Percentiles rank a stretch among this genome's conserved stretches.
These are phyloP conservation scores for Mugil cephalus DNA, from an alignment of 2,113 vertebrate genomes.

Conservation along the genomic window DNA sequence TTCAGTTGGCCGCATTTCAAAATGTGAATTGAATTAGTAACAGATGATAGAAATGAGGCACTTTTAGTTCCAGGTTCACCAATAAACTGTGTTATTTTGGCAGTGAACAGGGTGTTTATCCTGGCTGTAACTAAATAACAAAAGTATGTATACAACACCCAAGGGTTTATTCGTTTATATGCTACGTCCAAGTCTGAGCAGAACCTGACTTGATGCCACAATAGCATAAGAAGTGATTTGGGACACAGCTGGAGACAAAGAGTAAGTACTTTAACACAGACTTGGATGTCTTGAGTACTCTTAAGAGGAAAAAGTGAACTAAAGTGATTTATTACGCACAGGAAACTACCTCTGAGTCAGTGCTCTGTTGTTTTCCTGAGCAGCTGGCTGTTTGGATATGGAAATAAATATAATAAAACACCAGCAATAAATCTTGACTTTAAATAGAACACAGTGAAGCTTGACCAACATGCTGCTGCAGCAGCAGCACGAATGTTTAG, in stretches of 20 bases:
- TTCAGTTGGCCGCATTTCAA: background rate
- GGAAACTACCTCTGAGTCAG: conserved; percentile 40
- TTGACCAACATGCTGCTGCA: background rate
- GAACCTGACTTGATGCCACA: conserved; percentile 51
- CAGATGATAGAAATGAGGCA: conserved; percentile 15
- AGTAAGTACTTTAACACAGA: conserved; percentile 66
- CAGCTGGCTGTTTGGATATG: conserved; percentile 47
- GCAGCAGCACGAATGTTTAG: conserved; percentile 30
- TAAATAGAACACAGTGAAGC: conserved; percentile 25
- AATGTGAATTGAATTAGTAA: conserved; percentile 20
- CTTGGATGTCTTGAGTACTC: conserved; percentile 40
- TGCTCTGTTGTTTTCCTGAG: conserved; percentile 30
- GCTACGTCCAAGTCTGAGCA: conserved; percentile 10
- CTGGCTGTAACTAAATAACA: background rate
- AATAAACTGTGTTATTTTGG: conserved; percentile 27
- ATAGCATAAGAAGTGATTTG: conserved; percentile 53
- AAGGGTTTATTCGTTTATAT: conserved; percentile 16
- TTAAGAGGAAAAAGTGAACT: conserved; percentile 39
- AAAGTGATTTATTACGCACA: conserved; percentile 56
- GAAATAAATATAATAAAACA: conserved; percentile 45
- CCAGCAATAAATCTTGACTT: conserved; percentile 27
- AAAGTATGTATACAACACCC: background rate
- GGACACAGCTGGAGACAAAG: conserved; percentile 54
- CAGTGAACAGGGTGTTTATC: conserved; percentile 7
- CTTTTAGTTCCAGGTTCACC: background rate